These are phyloP conservation scores for Suncus etruscus DNA, from an alignment of 2,113 vertebrate genomes.

Conservation along the genomic window DNA sequence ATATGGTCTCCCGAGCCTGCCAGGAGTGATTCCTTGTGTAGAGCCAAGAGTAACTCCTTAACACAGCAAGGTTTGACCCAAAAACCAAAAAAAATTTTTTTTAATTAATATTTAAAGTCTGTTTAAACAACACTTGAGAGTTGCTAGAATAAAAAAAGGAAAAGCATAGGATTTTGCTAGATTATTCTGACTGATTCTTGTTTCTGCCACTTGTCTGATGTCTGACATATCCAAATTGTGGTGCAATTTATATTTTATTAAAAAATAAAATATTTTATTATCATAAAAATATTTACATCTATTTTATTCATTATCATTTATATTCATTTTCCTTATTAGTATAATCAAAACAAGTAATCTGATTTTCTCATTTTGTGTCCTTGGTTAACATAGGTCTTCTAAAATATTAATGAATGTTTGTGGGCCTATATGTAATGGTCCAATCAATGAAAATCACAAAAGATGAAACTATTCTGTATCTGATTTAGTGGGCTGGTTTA, in stretches of 20 bases:
- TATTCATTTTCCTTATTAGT: too few species aligned
- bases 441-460: neutral
- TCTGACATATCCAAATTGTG: neutral
- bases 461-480: constrained; percentile 9
- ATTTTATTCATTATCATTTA: too few species aligned
- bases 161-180: neutral
- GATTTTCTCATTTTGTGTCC: too few species aligned
- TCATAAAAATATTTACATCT: too few species aligned
- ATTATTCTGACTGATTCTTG: neutral
- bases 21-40: too few species aligned
- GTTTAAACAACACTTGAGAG: neutral
- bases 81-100: too few species aligned
- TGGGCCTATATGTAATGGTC: neutral
- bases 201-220: neutral
- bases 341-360: too few species aligned
- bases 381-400: neutral
- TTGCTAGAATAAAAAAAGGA: neutral
- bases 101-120: too few species aligned
- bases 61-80: too few species aligned
- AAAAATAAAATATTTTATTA: too few species aligned
- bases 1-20: too few species aligned
- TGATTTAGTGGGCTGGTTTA: neutral
- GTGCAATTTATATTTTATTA: neutral
- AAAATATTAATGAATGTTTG: neutral
- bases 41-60: too few species aligned